A percentile compares a stretch with the other conserved stretches of the same genome.
phyloP scores from a whole-genome alignment of 2,113 vertebrate genomes.

The Ochotona princeps region DNA sequence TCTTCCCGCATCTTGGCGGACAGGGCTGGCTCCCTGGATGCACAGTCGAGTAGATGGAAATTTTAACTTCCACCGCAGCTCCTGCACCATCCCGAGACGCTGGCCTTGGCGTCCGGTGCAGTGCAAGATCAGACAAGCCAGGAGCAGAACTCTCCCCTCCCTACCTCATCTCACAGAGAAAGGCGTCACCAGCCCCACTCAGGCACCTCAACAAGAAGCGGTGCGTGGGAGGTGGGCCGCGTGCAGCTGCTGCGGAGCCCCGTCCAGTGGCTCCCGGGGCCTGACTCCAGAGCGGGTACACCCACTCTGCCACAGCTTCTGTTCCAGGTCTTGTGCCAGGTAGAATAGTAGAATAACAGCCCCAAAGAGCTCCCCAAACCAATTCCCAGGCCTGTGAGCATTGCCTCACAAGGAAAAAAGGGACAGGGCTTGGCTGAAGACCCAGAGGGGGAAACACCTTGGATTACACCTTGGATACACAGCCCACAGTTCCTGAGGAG shows the following conservation, averaged over 20 bases:
- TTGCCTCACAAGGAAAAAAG: background rate
- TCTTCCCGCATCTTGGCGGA: background rate
- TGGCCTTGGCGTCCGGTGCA: background rate
- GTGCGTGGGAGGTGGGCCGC: too few relatives aligned
- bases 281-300: background rate
- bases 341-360: background rate
- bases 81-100: background rate
- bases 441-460: background rate
- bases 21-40: background rate
- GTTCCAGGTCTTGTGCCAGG: background rate
- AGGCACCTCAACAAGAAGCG: too few relatives aligned
- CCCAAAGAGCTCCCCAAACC: background rate
- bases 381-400: background rate
- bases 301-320: too few relatives aligned
- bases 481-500: background rate
- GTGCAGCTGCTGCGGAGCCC: background rate
- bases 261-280: background rate
- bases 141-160: background rate
- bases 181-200: background rate
- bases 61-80: background rate
- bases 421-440: background rate
- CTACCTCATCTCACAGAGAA: background rate
- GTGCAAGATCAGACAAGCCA: background rate
- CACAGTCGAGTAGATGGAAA: background rate
- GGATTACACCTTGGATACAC: background rate